Conservation (phyloP, 2,113 vertebrate species). For the Pholis gunnellus region DNA sequence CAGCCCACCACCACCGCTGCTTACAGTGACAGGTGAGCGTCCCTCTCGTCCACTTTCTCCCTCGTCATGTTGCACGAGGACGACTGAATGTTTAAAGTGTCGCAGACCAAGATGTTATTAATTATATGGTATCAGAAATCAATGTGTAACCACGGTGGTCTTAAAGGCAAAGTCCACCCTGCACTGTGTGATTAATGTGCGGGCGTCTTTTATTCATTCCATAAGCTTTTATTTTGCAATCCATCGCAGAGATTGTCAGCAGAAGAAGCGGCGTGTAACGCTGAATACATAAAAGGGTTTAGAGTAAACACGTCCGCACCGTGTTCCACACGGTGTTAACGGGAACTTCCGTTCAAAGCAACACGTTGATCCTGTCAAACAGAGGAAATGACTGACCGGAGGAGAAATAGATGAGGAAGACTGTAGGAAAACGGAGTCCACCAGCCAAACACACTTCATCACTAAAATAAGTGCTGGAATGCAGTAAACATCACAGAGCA, state of each 20-base stretch:
- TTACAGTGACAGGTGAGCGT: conserved; percentile 96
- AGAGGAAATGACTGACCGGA: conserved; percentile 13
- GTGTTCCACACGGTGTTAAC: conserved; percentile 8
- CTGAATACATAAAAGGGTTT: conserved; percentile 4
- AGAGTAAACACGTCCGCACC: background rate
- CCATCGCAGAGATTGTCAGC: background rate
- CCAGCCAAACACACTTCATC: background rate
- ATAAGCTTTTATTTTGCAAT: background rate
- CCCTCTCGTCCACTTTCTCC: background rate
- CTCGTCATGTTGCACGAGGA: background rate
- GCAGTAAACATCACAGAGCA: background rate
- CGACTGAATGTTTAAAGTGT: background rate
- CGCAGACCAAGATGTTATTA: background rate
- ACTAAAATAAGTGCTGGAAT: background rate
- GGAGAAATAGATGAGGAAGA: conserved; percentile 3
- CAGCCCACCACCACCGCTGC: conserved; percentile 92
- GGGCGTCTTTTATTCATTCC: too few species aligned
- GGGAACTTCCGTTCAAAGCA: conserved; percentile 30
- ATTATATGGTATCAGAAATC: background rate
- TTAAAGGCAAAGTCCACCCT: conserved; percentile 2
- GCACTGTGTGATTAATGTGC: background rate
- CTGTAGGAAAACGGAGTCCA: background rate
- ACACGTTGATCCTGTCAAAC: conserved; percentile 22
- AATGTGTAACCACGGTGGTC: background rate
- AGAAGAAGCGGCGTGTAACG: background rate